These are phyloP conservation scores for Rhineura floridana DNA, from an alignment of 2,113 vertebrate species.

Conservation along the genomic window DNA sequence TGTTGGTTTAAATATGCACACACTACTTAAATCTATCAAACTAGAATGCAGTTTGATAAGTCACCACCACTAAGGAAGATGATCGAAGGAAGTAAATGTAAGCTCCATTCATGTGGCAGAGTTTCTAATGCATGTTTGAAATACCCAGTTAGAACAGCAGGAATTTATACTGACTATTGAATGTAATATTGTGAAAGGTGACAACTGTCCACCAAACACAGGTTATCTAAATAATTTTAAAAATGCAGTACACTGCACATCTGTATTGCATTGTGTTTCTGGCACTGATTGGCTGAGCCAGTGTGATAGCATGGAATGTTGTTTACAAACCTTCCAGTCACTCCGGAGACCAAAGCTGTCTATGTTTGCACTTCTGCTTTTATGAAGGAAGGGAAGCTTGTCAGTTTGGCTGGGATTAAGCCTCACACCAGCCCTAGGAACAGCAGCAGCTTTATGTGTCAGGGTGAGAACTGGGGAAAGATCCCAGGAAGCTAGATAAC, in stretches of 20 bases:
- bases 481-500: background rate
- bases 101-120: background rate
- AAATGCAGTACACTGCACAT: background rate
- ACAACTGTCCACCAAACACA: background rate
- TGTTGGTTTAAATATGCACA: too few species aligned
- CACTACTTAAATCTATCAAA: background rate
- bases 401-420: background rate
- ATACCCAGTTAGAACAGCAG: background rate
- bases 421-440: background rate
- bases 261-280: background rate
- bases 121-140: background rate
- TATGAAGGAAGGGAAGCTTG: background rate
- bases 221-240: background rate
- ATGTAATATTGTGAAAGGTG: background rate
- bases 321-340: background rate
- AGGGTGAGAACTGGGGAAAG: background rate
- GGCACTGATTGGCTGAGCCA: background rate
- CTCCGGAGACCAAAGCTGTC: background rate
- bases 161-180: background rate
- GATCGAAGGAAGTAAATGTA: background rate
- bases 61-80: background rate
- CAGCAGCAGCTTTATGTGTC: background rate
- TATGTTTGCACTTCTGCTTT: background rate
- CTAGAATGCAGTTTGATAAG: background rate
- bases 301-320: background rate